These are phyloP conservation scores for Drosophila prolongata DNA, from an alignment of 2,888 invertebrate species.

Conservation along the genomic window DNA sequence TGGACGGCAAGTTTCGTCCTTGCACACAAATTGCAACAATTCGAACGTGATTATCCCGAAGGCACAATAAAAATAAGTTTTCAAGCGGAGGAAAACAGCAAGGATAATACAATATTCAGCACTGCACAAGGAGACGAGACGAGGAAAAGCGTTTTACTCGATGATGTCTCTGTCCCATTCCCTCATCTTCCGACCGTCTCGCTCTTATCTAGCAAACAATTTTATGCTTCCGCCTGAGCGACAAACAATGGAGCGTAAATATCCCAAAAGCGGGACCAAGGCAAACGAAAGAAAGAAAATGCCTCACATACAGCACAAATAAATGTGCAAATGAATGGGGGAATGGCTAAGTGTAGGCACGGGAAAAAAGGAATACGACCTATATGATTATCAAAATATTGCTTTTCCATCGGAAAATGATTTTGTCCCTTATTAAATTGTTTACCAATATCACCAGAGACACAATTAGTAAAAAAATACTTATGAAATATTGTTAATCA, in stretches of 20 bases:
- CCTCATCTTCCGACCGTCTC: constrained; percentile 34
- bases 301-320: constrained; percentile 46
- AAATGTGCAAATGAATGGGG: constrained; percentile 68
- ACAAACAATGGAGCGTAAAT: constrained; percentile 81
- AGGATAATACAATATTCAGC: constrained; percentile 64
- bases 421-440: no score
- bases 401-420: neutral
- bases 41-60: constrained; percentile 41
- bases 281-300: constrained; percentile 57
- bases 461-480: no score
- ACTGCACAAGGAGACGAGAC: constrained; percentile 5
- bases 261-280: constrained; percentile 71
- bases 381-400: neutral
- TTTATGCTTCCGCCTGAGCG: constrained; percentile 81
- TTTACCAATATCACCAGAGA: no score
- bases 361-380: neutral
- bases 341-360: constrained; percentile 51
- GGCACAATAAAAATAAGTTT: constrained; percentile 42
- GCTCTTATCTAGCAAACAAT: constrained; percentile 77
- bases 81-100: constrained; percentile 13
- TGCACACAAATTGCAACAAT: constrained; percentile 36
- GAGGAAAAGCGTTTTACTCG: constrained; percentile 67
- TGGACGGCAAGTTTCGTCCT: constrained; percentile 27
- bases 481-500: no score
- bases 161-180: constrained; percentile 59